These are phyloP conservation scores for Enteromius afrohamiltoni DNA, from an alignment of 2,797 vertebrate genomes.

Conservation along the genomic window DNA sequence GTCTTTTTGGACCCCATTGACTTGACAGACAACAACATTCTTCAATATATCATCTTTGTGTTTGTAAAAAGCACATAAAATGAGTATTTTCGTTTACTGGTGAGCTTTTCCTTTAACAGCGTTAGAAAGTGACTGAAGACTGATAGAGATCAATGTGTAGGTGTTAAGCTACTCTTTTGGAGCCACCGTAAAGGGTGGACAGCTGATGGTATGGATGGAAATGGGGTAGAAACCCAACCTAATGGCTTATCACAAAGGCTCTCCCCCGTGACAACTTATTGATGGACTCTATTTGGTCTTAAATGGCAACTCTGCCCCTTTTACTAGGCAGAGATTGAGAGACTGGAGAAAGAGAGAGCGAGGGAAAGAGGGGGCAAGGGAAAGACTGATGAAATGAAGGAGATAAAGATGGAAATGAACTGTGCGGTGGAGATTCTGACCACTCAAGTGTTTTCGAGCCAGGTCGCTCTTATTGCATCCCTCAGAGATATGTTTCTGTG, in stretches of 20 bases:
- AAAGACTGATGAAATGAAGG: conserved; percentile 14
- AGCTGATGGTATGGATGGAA: conserved; percentile 41
- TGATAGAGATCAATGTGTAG: conserved; percentile 34
- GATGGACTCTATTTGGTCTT: conserved; percentile 54
- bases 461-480: conserved; percentile 20
- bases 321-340: conserved; percentile 47
- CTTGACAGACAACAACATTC: background rate
- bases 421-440: conserved; percentile 38
- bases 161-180: conserved; percentile 50
- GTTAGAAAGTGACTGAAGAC: background rate
- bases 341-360: conserved; percentile 33
- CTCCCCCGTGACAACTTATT: conserved; percentile 63
- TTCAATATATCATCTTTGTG: background rate
- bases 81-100: background rate
- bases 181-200: conserved; percentile 41
- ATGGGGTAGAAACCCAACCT: conserved; percentile 56
- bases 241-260: conserved; percentile 64
- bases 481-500: conserved; percentile 32
- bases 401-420: conserved; percentile 53
- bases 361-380: conserved; percentile 6
- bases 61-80: background rate
- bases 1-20: background rate
- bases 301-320: conserved; percentile 58
- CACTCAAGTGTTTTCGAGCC: conserved; percentile 38
- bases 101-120: background rate